Evolutionary conservation across 2,797 vertebrate genomes (phyloP).

Genomic region (Octomys mimax): DNA sequence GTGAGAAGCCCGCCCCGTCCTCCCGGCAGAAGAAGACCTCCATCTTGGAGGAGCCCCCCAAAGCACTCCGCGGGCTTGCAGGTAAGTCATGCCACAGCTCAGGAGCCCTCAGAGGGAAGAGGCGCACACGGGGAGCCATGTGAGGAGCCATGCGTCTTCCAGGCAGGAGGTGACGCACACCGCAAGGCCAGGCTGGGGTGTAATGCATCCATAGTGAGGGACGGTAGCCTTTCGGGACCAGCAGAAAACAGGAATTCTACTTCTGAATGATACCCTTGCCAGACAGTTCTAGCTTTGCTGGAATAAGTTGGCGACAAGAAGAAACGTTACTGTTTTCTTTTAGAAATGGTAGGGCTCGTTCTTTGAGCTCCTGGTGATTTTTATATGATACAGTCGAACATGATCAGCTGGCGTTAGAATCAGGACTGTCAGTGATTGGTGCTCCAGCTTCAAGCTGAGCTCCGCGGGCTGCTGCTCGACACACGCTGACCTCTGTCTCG

Average conservation of each 20-base stretch:
- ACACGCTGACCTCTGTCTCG: background rate
- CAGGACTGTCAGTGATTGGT: background rate
- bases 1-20: slow-evolving; percentile 78
- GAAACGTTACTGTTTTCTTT: slow-evolving; percentile 16
- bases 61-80: slow-evolving; percentile 77
- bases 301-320: background rate
- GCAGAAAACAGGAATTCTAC: background rate
- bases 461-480: background rate
- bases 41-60: slow-evolving; percentile 54
- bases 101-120: background rate
- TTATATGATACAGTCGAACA: background rate
- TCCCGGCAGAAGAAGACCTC: slow-evolving; percentile 83
- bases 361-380: slow-evolving; percentile 27
- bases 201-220: too few relatives aligned
- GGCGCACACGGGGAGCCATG: background rate
- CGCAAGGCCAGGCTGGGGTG: background rate
- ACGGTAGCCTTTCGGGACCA: background rate
- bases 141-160: background rate
- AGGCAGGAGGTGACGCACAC: background rate
- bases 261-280: slow-evolving; percentile 25
- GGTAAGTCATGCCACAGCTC: slow-evolving; percentile 82
- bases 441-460: background rate
- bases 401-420: slow-evolving; percentile 4
- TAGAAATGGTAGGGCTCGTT: background rate
- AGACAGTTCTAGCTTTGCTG: background rate